Evolutionary conservation across 2,797 vertebrate species (phyloP).

Genomic region (Meriones psammophilus): DNA sequence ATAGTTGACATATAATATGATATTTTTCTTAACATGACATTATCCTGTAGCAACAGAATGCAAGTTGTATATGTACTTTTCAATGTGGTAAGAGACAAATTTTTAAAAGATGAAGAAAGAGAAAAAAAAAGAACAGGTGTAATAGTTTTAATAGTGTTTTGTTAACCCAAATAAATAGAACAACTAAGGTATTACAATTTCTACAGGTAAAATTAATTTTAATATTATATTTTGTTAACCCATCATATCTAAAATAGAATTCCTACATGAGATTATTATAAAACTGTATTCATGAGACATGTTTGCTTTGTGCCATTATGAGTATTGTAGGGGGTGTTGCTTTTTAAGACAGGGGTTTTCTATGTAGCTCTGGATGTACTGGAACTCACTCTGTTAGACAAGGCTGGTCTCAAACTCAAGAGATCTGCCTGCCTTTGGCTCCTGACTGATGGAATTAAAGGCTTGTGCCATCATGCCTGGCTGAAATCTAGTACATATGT

Average conservation of each 20-base stretch:
- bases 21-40: background rate
- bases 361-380: background rate
- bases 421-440: no score
- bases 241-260: conserved; percentile 13
- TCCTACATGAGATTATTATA: conserved; percentile 22
- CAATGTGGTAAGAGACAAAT: background rate
- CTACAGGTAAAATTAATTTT: conserved; percentile 19
- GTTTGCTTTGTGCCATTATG: background rate
- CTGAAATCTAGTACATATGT: background rate
- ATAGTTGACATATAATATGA: background rate
- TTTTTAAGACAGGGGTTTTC: background rate
- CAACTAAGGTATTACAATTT: conserved; percentile 17
- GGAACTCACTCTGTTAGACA: background rate
- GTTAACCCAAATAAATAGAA: background rate
- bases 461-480: background rate
- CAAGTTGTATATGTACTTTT: conserved; percentile 1
- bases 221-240: conserved; percentile 13
- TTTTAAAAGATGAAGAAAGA: conserved; percentile 45
- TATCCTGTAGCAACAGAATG: background rate
- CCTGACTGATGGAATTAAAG: no score
- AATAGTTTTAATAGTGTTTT: background rate
- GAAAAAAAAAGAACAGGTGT: background rate
- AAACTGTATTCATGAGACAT: conserved; percentile 1
- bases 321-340: background rate
- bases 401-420: background rate